Base-by-base conservation (phyloP, 1,140 invertebrate genomes). In the Calliphora vicina region DNA sequence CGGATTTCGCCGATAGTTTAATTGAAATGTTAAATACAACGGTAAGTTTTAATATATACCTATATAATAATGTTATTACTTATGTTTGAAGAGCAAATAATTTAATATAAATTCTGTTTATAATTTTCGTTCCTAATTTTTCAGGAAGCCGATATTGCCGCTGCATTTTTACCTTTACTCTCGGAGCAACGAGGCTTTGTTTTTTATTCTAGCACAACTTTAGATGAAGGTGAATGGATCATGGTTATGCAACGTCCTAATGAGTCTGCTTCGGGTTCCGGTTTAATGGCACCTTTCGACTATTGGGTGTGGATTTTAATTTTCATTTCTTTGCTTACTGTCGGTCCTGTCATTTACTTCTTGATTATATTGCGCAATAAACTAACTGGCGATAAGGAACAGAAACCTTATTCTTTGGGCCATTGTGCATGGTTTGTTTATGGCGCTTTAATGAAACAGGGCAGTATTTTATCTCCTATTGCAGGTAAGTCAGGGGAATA, bases 361-460 rank as follows among this genome's bases (percentile, higher is more conserved):
- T 91, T 97, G 4, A 95, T 96, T 27, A 91, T 92, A 45, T 80
- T 96, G 5, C 92, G 95, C 85, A 84, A 90, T 85, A 91, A 92
- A 42, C 86, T 95, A 15, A 92, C 93, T 27, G 92, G 90, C 83
- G 91, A 91, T 84, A 87, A 92, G 15, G 86, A 92, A 1, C 92
- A 93, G 67, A 91, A 91, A 35, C 91, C 92, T 4, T 95, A 94
- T 84, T 91, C 93, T 0, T 86, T 97, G 23, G 91, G 93, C 8
- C 91, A 94, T 8, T 96, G 96, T 85, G 91, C 96, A 72, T 97
- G 96, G 96, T 97, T 97, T 86, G 95, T 96, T 1, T 97, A 97
- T 87, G 96, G 96, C 17, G 96, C 96, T 15, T 91, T 97, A n/a
- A 93, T 97, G 91, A 97, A 97, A 85, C 96, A 97, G 91, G 96